A percentile compares a stretch with the other conserved stretches of the same genome.
phyloP scores from a whole-genome alignment of 2,888 invertebrate genomes.

The Cantharis lateralis region DNA sequence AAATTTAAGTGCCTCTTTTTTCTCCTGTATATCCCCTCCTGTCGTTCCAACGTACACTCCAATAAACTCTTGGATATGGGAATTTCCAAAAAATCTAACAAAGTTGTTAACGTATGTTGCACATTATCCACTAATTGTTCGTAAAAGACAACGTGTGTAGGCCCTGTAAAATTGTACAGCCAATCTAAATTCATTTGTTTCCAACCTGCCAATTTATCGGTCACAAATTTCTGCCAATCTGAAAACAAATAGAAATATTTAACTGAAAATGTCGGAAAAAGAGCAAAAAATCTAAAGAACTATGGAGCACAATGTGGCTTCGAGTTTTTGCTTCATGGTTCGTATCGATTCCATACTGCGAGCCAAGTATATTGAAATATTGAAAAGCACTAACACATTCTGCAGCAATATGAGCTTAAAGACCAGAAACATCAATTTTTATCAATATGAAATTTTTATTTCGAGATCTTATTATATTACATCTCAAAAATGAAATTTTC shows the following conservation, averaged over 20 bases:
- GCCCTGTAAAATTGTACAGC: slow-evolving; percentile 71
- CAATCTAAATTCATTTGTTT: slow-evolving; percentile 71
- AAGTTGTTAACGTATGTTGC: slow-evolving; percentile 61
- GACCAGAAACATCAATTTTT: not conserved
- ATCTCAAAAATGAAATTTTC: not conserved
- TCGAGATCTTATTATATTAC: not conserved
- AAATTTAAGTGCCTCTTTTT: slow-evolving; percentile 68
- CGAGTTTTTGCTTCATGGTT: not conserved
- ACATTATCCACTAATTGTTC: slow-evolving; percentile 60
- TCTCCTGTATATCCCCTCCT: slow-evolving; percentile 71
- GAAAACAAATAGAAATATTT: slow-evolving; percentile 37
- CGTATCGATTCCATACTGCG: not conserved
- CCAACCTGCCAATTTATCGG: slow-evolving; percentile 69
- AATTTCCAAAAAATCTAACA: slow-evolving; percentile 54
- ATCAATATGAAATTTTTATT: not conserved
- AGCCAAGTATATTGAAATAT: not conserved
- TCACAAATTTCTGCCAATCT: slow-evolving; percentile 77
- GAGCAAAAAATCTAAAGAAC: not conserved
- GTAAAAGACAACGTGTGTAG: slow-evolving; percentile 72
- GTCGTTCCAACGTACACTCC: slow-evolving; percentile 50
- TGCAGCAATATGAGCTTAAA: not conserved
- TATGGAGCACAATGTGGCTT: not conserved
- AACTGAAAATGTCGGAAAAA: not conserved
- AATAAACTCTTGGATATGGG: slow-evolving; percentile 41
- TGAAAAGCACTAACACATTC: not conserved